Evolutionary conservation across 2,888 invertebrate species (phyloP), one percentile per base, ranked within the genome.

Genomic region (Venusia cambrica): DNA sequence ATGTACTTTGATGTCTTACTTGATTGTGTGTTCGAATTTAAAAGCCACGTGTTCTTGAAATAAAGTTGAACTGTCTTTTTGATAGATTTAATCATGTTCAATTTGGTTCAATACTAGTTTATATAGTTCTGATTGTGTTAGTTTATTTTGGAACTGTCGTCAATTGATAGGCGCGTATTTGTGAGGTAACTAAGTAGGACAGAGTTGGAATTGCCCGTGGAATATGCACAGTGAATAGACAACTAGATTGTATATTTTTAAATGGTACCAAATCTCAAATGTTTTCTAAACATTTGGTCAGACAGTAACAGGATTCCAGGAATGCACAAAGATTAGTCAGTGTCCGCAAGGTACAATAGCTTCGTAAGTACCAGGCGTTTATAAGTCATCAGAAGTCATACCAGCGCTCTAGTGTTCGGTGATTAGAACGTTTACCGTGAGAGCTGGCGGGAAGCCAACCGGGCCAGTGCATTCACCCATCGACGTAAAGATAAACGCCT

Each of bases 381-480:
- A 85, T 79, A 70, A 74, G 69, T 66, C 62, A 71, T 73, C 69
- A 75, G 70, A 68, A 78, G 80, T 35, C 67, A 71, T 73, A 73
- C 72, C 73, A 75, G 73, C 72, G 65, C 66, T 69, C 62, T 66
- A 66, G 71, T 65, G 71, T 67, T 58, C 57, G 66, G 72, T 76
- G 84, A 84, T 83, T 80, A 83, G 83, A 69, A 70, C 76, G 75
- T 76, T 71, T 68, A 73, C 73, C 79, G 83, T 81, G 81, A 75
- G 81, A 78, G 72, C 68, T 87, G 87, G 87, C 83, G 54, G 33
- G 51, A 66, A 40, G 80, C 85, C 85, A 85, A 84, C 62, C 83
- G 68, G 83, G 85, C 68, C 85, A 83, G 84, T 77, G 71, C 87
- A 76, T 87, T 85, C 80, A 87, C 81, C 83, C 70, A 68, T 51